phyloP scores from a whole-genome alignment of 2,888 invertebrate genomes.

The Pycnomerus fuliginosus region DNA sequence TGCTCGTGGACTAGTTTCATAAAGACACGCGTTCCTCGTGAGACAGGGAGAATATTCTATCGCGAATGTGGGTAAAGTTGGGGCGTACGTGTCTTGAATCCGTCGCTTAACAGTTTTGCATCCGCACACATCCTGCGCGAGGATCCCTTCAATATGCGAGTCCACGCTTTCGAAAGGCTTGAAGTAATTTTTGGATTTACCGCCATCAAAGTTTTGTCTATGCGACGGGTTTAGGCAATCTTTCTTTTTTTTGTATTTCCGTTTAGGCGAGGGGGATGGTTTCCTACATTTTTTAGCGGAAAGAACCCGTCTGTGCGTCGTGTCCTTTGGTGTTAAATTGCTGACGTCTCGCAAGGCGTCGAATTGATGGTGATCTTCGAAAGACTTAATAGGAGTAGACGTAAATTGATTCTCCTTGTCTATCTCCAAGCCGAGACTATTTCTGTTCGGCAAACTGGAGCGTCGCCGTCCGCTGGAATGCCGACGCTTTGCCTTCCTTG shows the following conservation, averaged over 20 bases:
- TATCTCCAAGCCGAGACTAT: slow-evolving; percentile 56
- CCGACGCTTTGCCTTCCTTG: slow-evolving; percentile 37
- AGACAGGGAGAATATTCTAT: slow-evolving; percentile 57
- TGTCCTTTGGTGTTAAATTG: slow-evolving; percentile 60
- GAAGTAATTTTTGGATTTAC: slow-evolving; percentile 39
- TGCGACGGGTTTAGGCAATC: slow-evolving; percentile 42
- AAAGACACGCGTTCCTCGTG: slow-evolving; percentile 44
- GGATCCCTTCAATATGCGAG: slow-evolving; percentile 44
- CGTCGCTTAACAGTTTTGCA: slow-evolving; percentile 17
- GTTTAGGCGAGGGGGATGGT: slow-evolving; percentile 26
- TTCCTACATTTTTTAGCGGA: slow-evolving; percentile 32
- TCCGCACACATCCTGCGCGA: slow-evolving; percentile 4
- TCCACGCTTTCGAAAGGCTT: slow-evolving; percentile 47
- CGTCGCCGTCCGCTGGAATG: slow-evolving; percentile 53
- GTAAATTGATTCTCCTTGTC: slow-evolving; percentile 63
- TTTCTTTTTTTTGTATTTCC: slow-evolving; percentile 47
- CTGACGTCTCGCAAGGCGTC: slow-evolving; percentile 62
- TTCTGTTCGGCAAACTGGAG: slow-evolving; percentile 41
- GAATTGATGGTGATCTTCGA: slow-evolving; percentile 38
- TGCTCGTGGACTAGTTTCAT: slow-evolving; percentile 55
- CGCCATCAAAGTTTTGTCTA: slow-evolving; percentile 23
- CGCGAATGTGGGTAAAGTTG: slow-evolving; percentile 57
- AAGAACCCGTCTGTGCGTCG: slow-evolving; percentile 26
- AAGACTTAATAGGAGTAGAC: slow-evolving; percentile 59
- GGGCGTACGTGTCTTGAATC: slow-evolving; percentile 50